Conservation (phyloP, 2,888 invertebrate species). For the Himalopsyche anomala region DNA sequence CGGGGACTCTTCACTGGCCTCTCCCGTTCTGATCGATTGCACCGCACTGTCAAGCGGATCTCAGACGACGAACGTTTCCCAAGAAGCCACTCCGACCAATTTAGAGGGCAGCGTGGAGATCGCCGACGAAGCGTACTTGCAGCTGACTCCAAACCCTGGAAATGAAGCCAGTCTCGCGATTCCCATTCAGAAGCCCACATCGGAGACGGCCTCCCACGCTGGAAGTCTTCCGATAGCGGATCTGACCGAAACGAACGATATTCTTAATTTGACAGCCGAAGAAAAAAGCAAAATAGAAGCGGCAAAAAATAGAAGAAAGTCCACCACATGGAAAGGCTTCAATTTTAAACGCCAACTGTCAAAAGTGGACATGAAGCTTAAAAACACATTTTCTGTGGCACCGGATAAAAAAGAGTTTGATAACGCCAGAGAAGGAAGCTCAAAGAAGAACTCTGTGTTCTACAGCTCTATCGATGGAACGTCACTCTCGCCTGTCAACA, state of each 20-base stretch:
- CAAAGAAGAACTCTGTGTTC: slow-evolving; percentile 72
- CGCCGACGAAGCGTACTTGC: slow-evolving; percentile 63
- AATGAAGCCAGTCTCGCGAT: slow-evolving; percentile 63
- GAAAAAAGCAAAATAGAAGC: slow-evolving; percentile 72
- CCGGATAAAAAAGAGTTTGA: slow-evolving; percentile 73
- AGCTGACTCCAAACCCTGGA: slow-evolving; percentile 65
- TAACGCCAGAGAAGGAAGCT: slow-evolving; percentile 68
- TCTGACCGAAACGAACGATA: slow-evolving; percentile 66
- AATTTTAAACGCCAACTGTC: slow-evolving; percentile 89
- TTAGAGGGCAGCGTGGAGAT: slow-evolving; percentile 59
- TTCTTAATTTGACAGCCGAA: slow-evolving; percentile 69
- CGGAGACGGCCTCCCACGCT: slow-evolving; percentile 62
- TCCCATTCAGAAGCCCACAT: slow-evolving; percentile 66
- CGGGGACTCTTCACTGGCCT: slow-evolving; percentile 50
- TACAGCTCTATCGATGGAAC: slow-evolving; percentile 70
- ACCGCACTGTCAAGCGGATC: slow-evolving; percentile 36
- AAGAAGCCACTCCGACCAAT: slow-evolving; percentile 53
- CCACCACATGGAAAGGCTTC: slow-evolving; percentile 86
- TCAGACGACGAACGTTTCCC: slow-evolving; percentile 66
- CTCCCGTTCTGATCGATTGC: slow-evolving; percentile 43
- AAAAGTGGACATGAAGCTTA: slow-evolving; percentile 85
- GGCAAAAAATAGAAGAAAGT: slow-evolving; percentile 77
- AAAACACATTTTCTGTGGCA: slow-evolving; percentile 79
- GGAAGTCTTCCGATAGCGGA: slow-evolving; percentile 68
- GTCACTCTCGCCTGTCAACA: slow-evolving; percentile 69